phyloP scores from a whole-genome alignment of 2,797 vertebrate genomes.

The Apodemus agrarius region DNA sequence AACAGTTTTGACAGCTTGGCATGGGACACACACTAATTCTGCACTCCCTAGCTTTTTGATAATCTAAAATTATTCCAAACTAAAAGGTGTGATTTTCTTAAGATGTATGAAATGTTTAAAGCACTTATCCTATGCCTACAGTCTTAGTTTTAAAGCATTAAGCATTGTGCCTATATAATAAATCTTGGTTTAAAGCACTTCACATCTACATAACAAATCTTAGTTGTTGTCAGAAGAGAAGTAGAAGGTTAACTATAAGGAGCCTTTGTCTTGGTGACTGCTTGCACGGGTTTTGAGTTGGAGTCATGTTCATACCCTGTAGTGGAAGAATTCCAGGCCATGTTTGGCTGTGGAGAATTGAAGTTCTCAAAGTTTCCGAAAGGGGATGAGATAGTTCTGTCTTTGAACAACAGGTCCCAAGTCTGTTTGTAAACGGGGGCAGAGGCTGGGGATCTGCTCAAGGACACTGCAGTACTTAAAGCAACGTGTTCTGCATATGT shows the following conservation, averaged over 20 bases:
- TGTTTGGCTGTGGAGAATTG: neutral
- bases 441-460: neutral
- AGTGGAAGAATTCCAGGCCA: neutral
- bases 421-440: neutral
- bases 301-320: neutral
- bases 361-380: neutral
- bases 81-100: neutral
- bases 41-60: neutral
- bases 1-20: neutral
- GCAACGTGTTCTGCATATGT: accelerated
- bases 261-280: neutral
- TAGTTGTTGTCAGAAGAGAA: neutral
- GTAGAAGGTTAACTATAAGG: neutral
- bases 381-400: too few relatives aligned
- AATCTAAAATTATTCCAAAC: neutral
- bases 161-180: neutral
- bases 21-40: neutral
- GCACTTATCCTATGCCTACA: neutral
- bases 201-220: neutral
- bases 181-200: neutral
- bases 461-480: neutral
- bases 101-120: neutral
- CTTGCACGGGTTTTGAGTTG: neutral
- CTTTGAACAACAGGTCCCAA: neutral
- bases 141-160: neutral